A percentile compares a stretch with the other conserved stretches of the same genome.
Conservation (phyloP, 64 coral and sea anemone species). For the Catalaphyllia jardinei region DNA sequence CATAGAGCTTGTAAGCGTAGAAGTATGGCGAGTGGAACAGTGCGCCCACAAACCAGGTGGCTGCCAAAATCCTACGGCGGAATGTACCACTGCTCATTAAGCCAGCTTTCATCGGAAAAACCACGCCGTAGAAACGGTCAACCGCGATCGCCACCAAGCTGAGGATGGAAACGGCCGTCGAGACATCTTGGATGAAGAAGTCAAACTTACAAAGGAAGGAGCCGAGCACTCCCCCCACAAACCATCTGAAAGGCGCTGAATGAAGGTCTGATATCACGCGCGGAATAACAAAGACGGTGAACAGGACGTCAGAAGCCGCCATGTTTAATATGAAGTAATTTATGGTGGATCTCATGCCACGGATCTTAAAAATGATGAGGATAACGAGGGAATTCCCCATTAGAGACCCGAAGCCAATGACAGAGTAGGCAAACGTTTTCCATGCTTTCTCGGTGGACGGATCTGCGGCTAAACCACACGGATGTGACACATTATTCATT, state of each 20-base stretch:
- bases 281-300: conserved; percentile 9
- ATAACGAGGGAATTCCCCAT: conserved; percentile 9
- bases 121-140: conserved; percentile 59
- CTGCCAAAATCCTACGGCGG: neutral
- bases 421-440: conserved; percentile 3
- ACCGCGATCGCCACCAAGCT: conserved; percentile 45
- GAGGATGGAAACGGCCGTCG: conserved; percentile 52
- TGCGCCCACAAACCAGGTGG: conserved; percentile 10
- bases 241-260: neutral
- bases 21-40: conserved; percentile 23
- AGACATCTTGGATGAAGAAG: conserved; percentile 11
- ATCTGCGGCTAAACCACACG: neutral
- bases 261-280: neutral
- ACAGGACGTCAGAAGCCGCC: conserved; percentile 14
- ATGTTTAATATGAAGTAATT: conserved; percentile 45
- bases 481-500: neutral
- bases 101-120: conserved; percentile 44
- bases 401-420: neutral
- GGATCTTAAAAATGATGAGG: conserved; percentile 5
- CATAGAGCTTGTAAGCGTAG: conserved; percentile 11
- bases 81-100: neutral
- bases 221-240: neutral
- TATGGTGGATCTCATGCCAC: neutral
- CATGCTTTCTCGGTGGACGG: neutral
- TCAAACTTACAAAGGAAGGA: neutral